Conservation (phyloP, 64 coral and sea anemone species). For the Hydrozoanthus tunicans region DNA sequence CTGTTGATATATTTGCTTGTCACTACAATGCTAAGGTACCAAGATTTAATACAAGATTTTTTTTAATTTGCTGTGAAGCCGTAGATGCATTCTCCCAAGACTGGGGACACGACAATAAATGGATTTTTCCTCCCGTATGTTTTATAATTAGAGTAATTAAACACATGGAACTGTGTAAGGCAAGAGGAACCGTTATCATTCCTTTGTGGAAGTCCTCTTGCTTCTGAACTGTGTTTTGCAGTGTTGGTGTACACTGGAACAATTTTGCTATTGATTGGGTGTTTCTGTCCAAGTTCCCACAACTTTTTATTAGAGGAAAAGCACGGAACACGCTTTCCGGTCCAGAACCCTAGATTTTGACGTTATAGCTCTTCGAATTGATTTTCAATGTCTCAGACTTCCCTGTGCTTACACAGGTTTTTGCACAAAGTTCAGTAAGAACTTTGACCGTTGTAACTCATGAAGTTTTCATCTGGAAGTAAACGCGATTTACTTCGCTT, state of each 20-base stretch:
- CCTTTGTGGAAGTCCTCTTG: slow-evolving; percentile 11
- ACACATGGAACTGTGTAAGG: slow-evolving; percentile 20
- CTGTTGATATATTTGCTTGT: slow-evolving; percentile 7
- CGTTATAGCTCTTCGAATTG: slow-evolving; percentile 9
- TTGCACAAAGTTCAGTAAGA: slow-evolving; percentile 7
- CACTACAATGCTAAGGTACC: neutral
- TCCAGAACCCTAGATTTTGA: slow-evolving; percentile 37
- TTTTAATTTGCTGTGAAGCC: neutral
- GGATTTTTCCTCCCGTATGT: neutral
- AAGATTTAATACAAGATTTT: slow-evolving; percentile 15
- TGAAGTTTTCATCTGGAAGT: neutral
- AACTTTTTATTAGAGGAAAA: slow-evolving; percentile 44
- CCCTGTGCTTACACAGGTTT: slow-evolving; percentile 2
- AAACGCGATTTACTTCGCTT: neutral
- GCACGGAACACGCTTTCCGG: slow-evolving; percentile 24
- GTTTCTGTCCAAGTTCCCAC: slow-evolving; percentile 39
- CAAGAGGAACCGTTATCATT: neutral
- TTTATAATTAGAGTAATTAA: neutral
- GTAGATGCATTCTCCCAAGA: slow-evolving; percentile 9
- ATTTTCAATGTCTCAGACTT: slow-evolving; percentile 10
- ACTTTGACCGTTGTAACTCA: slow-evolving; percentile 18
- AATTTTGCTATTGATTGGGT: neutral
- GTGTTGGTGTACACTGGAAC: slow-evolving; percentile 6
- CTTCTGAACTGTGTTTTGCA: slow-evolving; percentile 21
- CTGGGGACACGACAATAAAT: neutral